Percentiles rank a stretch among this genome's conserved stretches.
Evolutionary conservation across 2,888 invertebrate species (phyloP).

Genomic region (Oxystoma pomonae): DNA sequence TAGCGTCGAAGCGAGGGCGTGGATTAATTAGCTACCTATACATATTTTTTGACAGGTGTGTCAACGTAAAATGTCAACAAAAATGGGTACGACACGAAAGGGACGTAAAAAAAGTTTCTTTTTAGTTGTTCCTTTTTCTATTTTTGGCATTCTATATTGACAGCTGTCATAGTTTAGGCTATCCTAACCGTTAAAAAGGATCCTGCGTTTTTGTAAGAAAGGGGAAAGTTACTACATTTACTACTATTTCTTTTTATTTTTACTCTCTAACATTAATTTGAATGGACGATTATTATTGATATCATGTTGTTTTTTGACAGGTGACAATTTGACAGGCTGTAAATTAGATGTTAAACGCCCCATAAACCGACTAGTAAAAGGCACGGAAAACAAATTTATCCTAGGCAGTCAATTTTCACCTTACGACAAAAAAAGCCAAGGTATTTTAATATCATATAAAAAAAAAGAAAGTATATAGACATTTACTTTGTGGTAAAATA

Average conservation of each 20-base stretch:
- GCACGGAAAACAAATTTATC: too few species aligned
- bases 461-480: too few species aligned
- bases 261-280: slow-evolving; percentile 41
- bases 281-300: slow-evolving; percentile 47
- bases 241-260: background rate
- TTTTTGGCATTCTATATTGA: background rate
- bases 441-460: too few species aligned
- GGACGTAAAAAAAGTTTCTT: too few species aligned
- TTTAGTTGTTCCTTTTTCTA: background rate
- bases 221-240: background rate
- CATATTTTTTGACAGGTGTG: background rate
- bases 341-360: too few species aligned
- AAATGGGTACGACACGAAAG: background rate
- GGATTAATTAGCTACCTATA: background rate
- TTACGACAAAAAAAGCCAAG: too few species aligned
- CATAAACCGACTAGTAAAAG: too few species aligned
- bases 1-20: background rate
- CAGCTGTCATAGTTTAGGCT: background rate
- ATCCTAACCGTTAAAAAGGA: background rate
- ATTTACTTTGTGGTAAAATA: too few species aligned
- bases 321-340: too few species aligned
- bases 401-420: too few species aligned
- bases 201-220: background rate
- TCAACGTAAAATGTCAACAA: background rate
- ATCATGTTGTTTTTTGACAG: slow-evolving; percentile 30